Evolutionary conservation across 92 coral and sea anemone genomes (phyloP), one percentile per base, ranked within the genome.

Genomic region (Pocillopora meandrina): DNA sequence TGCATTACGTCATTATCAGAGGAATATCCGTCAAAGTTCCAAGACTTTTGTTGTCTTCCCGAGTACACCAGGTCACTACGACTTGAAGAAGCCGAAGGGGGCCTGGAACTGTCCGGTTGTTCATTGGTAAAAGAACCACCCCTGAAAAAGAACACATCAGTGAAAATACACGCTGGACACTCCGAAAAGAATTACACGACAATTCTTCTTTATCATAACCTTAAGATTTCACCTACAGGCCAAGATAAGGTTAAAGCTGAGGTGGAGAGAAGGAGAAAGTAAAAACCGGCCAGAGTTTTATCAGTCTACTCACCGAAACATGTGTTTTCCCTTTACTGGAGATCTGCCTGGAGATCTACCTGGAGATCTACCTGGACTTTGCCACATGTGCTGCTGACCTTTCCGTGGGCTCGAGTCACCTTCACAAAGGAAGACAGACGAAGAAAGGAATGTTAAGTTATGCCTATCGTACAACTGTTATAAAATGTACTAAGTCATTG

Each of bases 1-100:
- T 55, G 31, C 60, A 75, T 90, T 79, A 93, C 98, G 89, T 95
- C 98, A 57, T 95, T 93, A 60, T 95, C 98, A 19, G 98, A 93
- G 17, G 96, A 93, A 80, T 89, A 90, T 63, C 91, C 95, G n/a
- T 82, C 87, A 68, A 77, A 75, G 17, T 81, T 73, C 81, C 86
- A 86, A 2, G 91, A 68, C 35, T 67, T 78, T 62, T 89, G 84
- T 23, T 82, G 74, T 20, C 63, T 73, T 56, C 89, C 88, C 42
- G 89, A 92, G 65, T 90, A 89, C 36, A 81, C 85, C 75, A 80
- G 68, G 79, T 92, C 95, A 77, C 98, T 94, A 33, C 87, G 92
- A 76, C 91, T 94, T 14, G 93, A 87, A 18, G 88, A 84, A 35
- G 95, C 94, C 36, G 98, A 87, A 56, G 83, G 89, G 12, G 98